A percentile compares a stretch with the other conserved stretches of the same genome.
phyloP scores from a whole-genome alignment of 2,888 invertebrate genomes.

The Drosophila anomalipes region DNA sequence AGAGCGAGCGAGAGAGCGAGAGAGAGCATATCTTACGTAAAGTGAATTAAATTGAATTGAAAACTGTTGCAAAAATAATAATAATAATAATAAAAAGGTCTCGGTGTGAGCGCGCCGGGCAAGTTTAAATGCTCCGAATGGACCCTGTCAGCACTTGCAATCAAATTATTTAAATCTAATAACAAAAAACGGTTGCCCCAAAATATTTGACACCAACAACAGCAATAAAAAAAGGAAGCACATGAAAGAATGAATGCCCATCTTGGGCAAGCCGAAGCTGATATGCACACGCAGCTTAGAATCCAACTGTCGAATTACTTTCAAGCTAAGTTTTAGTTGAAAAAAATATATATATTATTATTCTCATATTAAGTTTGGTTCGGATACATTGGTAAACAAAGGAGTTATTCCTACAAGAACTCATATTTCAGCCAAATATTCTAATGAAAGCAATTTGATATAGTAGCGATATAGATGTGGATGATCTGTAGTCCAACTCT shows the following conservation, averaged over 20 bases:
- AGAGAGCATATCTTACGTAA: conserved; percentile 38
- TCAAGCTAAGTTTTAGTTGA: neutral
- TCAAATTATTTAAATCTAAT: conserved; percentile 80
- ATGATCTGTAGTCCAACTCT: no score
- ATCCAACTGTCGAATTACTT: neutral
- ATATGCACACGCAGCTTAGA: neutral
- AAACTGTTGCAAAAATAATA: conserved; percentile 62
- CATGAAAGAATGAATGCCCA: neutral
- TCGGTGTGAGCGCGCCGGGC: conserved; percentile 16
- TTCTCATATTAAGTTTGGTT: no score
- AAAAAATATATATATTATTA: no score
- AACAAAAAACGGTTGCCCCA: conserved; percentile 65
- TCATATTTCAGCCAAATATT: no score
- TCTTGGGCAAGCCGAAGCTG: neutral
- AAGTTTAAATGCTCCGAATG: conserved; percentile 68
- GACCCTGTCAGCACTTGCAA: conserved; percentile 63
- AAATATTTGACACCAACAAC: conserved; percentile 58
- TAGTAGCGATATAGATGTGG: no score
- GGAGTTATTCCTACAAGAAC: no score
- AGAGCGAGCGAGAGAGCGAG: neutral
- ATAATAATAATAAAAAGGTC: conserved; percentile 42
- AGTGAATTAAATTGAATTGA: conserved; percentile 81
- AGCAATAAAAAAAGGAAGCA: conserved; percentile 1
- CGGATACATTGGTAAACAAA: no score
- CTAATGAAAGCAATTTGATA: no score